A percentile compares a stretch with the other conserved stretches of the same genome.
Conservation (phyloP, 2,888 invertebrate species). For the Sturmia bella region DNA sequence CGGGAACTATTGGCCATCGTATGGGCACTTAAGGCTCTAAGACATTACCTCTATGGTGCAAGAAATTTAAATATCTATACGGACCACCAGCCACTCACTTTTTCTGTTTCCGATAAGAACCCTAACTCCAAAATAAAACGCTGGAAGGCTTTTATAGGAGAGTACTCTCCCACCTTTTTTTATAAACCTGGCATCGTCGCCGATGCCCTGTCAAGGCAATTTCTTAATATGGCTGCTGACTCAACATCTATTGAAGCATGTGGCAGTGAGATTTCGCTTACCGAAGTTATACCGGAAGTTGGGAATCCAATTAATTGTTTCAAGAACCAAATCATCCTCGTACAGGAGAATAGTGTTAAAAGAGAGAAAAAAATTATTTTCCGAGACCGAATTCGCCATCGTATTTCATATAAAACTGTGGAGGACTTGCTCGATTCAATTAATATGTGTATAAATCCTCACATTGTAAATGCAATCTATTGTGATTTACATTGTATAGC, state of each 20-base stretch:
- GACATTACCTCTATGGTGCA: background rate
- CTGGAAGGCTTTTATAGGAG: background rate
- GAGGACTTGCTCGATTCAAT: slow-evolving; percentile 8
- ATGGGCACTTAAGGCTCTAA: background rate
- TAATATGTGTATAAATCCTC: slow-evolving; percentile 21
- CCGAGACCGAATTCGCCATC: slow-evolving; percentile 34
- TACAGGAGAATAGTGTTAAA: slow-evolving; percentile 14
- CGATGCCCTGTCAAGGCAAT: background rate
- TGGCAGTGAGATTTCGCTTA: slow-evolving; percentile 49
- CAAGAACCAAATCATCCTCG: slow-evolving; percentile 50
- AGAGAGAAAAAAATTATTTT: slow-evolving; percentile 63
- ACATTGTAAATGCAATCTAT: slow-evolving; percentile 31
- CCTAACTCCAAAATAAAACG: too few species aligned
- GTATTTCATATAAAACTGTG: slow-evolving; percentile 27
- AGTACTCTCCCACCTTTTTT: background rate
- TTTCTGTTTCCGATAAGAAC: slow-evolving; percentile 4
- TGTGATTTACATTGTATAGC: slow-evolving; percentile 42
- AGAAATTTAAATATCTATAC: slow-evolving; percentile 3
- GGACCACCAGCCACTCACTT: slow-evolving; percentile 1
- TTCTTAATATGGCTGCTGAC: slow-evolving; percentile 1
- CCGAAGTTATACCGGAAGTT: slow-evolving; percentile 39
- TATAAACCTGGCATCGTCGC: slow-evolving; percentile 2
- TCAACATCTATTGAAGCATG: slow-evolving; percentile 50
- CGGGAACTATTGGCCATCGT: slow-evolving; percentile 1
- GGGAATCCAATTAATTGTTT: slow-evolving; percentile 50